These are phyloP conservation scores for Drosophila picticornis DNA, from an alignment of 2,888 invertebrate genomes.

Conservation along the genomic window DNA sequence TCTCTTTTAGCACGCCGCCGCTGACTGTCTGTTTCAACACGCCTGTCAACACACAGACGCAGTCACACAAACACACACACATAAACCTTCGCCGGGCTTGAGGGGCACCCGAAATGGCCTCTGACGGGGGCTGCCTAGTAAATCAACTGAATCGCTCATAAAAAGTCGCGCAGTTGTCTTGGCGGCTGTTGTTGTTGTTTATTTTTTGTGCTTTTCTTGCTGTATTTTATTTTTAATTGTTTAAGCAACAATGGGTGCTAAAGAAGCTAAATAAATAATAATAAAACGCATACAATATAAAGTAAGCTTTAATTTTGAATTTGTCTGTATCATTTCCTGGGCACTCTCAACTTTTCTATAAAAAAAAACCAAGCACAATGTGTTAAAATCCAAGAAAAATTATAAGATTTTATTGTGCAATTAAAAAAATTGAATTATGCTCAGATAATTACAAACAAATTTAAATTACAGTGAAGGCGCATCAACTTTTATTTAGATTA, in stretches of 20 bases:
- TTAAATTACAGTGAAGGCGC: constrained; percentile 27
- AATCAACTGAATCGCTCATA: constrained; percentile 80
- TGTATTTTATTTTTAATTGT: constrained; percentile 77
- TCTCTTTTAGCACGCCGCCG: constrained; percentile 78
- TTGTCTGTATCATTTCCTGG: constrained; percentile 63
- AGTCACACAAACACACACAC: constrained; percentile 17
- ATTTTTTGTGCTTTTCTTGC: constrained; percentile 28
- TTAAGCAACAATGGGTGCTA: constrained; percentile 83
- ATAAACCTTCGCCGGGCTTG: constrained; percentile 11
- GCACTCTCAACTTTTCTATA: constrained; percentile 50
- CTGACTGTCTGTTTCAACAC: constrained; percentile 79
- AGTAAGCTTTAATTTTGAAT: constrained; percentile 45
- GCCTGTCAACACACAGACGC: constrained; percentile 78
- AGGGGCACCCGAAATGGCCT: constrained; percentile 54
- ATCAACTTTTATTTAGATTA: constrained; percentile 58
- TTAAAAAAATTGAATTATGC: constrained; percentile 77
- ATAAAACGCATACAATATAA: constrained; percentile 66
- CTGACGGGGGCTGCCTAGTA: constrained; percentile 73
- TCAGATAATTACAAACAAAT: constrained; percentile 62
- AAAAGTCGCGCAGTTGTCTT: constrained; percentile 69
- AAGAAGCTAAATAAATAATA: constrained; percentile 74
- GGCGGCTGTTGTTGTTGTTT: constrained; percentile 32
- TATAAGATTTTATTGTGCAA: constrained; percentile 66
- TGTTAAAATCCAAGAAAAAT: constrained; percentile 68
- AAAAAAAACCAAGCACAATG: constrained; percentile 18